Evolutionary conservation across 2,888 invertebrate genomes (phyloP), one percentile per base, ranked within the genome.

Genomic region (Abrostola triplasia): DNA sequence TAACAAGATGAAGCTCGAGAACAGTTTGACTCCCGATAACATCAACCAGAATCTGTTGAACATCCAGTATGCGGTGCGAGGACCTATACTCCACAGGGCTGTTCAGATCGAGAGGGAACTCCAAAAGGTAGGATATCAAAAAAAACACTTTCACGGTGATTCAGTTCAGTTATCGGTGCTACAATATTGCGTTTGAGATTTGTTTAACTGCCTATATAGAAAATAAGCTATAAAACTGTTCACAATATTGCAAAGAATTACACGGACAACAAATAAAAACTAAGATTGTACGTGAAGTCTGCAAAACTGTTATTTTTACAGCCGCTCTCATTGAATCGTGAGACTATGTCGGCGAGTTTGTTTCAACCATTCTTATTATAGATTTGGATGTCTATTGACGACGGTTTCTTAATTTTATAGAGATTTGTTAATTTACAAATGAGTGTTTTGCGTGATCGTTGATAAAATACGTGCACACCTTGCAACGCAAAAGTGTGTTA

Each of bases 41-140:
- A 95, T 98, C 81, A 98, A 97, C 88, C 96, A 96, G 40, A 95
- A 96, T 79, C 93, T 98, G 40, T 95, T 96, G 80, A 94, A 93
- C 48, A 96, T 98, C 95, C 96, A 97, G 85, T 98, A 98, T 88
- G 98, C 97, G 1, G 97, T 98, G 13, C 93, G 97, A 8, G 98
- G 98, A 0, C 97, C 97, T 0, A 95, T 98, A 38, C 96, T 97
- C 50, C 95, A 96, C 51, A 89, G 97, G 11, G 98, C 98, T 0
- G 90, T 95, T 1, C 96, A 97, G 88, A 96, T 98, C 49, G 97
- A 97, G 83, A 95, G 96, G 80, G 97, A 98, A 78, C 80, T 96
- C 5, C 84, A 91, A 50, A 94, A 95, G 93, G 96, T 96, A 86
- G 24, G 24, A 24, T 24, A 24, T 24, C 1, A 24, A 24, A 24